Evolutionary conservation across 2,797 vertebrate species (phyloP).

Genomic region (Coreius guichenoti): DNA sequence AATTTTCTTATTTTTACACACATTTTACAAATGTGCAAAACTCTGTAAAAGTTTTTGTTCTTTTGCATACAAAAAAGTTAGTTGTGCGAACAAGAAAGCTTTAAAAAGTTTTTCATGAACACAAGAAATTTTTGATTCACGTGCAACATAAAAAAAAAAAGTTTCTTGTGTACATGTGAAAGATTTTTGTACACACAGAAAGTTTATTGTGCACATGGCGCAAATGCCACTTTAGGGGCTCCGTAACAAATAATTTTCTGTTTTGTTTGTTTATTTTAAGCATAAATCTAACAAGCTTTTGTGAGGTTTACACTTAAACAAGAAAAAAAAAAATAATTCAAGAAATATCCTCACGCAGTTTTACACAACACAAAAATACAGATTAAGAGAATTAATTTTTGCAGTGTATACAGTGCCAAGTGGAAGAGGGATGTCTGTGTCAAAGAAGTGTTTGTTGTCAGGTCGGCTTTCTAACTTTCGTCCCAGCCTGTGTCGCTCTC

Average conservation of each 20-base stretch:
- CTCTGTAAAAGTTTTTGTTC: not conserved
- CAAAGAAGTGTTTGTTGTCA: conserved; percentile 63
- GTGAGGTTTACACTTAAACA: not conserved
- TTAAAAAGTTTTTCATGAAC: not conserved
- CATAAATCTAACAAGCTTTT: not conserved
- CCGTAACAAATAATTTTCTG: not conserved
- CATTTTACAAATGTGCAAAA: not conserved
- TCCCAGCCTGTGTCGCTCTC: conserved; percentile 35
- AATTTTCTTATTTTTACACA: not conserved
- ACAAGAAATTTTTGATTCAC: not conserved
- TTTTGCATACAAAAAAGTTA: not conserved
- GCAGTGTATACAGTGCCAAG: conserved; percentile 58
- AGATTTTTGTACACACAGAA: not conserved
- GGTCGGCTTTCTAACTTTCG: conserved; percentile 55
- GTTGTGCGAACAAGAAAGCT: not conserved
- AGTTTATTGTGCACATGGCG: not conserved
- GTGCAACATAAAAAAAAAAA: not conserved
- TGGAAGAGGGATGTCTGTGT: conserved; percentile 60
- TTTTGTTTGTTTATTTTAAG: not conserved
- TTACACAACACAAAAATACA: conserved; percentile 32
- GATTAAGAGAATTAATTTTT: conserved; percentile 8
- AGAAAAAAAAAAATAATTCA: not conserved
- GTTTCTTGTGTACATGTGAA: not conserved
- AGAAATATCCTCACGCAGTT: not conserved
- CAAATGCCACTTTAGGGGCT: not conserved